phyloP scores from a whole-genome alignment of 1,140 invertebrate genomes.

The Ganaspis sp. region DNA sequence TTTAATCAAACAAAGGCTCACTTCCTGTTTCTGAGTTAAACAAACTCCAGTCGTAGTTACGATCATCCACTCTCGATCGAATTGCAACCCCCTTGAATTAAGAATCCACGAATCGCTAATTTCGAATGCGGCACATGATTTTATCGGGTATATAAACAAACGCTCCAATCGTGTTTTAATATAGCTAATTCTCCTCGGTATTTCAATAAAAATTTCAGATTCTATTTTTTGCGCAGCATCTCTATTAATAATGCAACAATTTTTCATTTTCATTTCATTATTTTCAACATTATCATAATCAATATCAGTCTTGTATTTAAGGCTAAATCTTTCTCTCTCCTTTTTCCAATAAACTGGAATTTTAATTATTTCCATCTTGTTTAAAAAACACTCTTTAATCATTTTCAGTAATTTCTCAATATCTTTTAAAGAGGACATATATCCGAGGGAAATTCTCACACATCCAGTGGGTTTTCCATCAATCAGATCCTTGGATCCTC shows the following conservation, averaged over 20 bases:
- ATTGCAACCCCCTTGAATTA: conserved; percentile 85
- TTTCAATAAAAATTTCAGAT: neutral
- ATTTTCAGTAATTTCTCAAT: conserved; percentile 84
- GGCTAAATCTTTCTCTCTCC: conserved; percentile 38
- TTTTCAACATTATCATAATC: conserved; percentile 22
- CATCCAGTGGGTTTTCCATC: conserved; percentile 94
- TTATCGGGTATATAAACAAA: conserved; percentile 93
- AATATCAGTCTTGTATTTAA: conserved; percentile 42
- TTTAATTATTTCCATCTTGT: conserved; percentile 61
- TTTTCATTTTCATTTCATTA: conserved; percentile 30
- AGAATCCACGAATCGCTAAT: conserved; percentile 84
- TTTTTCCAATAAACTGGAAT: conserved; percentile 62
- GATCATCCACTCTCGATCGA: conserved; percentile 96
- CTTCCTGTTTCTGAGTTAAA: conserved; percentile 91
- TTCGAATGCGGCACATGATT: conserved; percentile 91
- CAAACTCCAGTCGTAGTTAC: conserved; percentile 86
- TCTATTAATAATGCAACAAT: neutral
- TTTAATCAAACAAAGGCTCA: conserved; percentile 87
- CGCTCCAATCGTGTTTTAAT: conserved; percentile 1
- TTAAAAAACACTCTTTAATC: conserved; percentile 84
- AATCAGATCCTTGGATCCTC: conserved; percentile 92
- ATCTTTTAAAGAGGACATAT: conserved; percentile 87
- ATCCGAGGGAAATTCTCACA: conserved; percentile 95
- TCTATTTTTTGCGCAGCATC: neutral
- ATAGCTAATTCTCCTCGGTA: neutral